Evolutionary conservation across 2,113 vertebrate genomes (phyloP), one percentile per base, ranked within the genome.

Genomic region (Upupa epops): DNA sequence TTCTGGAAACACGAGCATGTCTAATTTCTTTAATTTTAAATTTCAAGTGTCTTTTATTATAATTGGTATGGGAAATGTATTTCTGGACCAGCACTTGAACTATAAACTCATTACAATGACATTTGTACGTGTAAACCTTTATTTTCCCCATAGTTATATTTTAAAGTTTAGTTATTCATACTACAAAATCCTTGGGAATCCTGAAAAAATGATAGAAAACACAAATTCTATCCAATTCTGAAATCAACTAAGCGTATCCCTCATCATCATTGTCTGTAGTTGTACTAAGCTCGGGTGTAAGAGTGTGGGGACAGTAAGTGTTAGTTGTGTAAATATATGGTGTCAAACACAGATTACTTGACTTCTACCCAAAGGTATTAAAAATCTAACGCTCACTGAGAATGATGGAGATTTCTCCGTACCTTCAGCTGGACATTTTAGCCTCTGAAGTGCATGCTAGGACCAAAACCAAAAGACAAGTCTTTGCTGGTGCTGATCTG

Each of bases 91-190:
- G 59, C 64, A 63, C 61, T 89, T 86, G 26, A 79, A 40, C 63
- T 93, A 36, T 88, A 86, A 93, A 88, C 88, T 92, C 28, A 69
- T 90, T 83, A 69, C 72, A 72, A 86, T 91, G 56, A 45, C 73
- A 90, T 92, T 92, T 88, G 17, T 68, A 81, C 75, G 5, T 61
- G 71, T 83, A 78, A 84, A 93, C 22, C 22, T 92, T 69, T 94
- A 81, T 91, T 95, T 94, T 91, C 86, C 86, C 81, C 61, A 17
- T 89, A 90, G 94, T 95, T 94, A 55, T 63, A 37, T 93, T 94
- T 94, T 88, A 87, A 91, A 82, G 16, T 86, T 86, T 64, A 79
- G 78, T 87, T 95, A 83, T 87, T 93, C 82, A 26, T 91, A 61
- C 58, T 71, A 45, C 34, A 86, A 74, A 89, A 86, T 91, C 26